Percentiles rank a stretch among this genome's conserved stretches.
phyloP scores from a whole-genome alignment of 1,140 invertebrate genomes.

The Macrobrachium rosenbergii region DNA sequence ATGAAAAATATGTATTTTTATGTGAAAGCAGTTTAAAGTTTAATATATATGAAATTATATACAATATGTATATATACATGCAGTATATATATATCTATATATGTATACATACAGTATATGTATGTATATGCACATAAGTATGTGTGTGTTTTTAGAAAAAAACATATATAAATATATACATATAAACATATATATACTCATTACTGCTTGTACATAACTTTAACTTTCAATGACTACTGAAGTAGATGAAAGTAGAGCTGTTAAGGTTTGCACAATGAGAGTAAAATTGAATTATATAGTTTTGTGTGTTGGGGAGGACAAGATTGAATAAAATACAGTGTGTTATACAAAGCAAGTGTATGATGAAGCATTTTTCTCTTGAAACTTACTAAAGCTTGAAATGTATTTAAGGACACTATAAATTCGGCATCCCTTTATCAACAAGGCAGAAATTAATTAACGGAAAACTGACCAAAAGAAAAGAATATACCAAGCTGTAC shows the following conservation, averaged over 20 bases:
- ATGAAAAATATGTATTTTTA: slow-evolving; percentile 10
- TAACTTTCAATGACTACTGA: slow-evolving; percentile 1
- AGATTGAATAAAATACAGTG: too few species aligned
- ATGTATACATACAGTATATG: neutral
- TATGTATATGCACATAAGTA: too few species aligned
- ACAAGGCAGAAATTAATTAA: too few species aligned
- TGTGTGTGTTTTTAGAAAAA: neutral
- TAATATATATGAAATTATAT: slow-evolving; percentile 7
- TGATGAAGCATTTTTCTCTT: too few species aligned
- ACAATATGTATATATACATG: slow-evolving; percentile 1
- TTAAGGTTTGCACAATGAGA: neutral
- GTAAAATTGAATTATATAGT: too few species aligned
- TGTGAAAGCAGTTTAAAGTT: neutral
- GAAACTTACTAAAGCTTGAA: too few species aligned
- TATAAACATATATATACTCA: neutral
- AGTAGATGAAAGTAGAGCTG: slow-evolving; percentile 8
- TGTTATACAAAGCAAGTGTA: too few species aligned
- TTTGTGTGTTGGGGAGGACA: too few species aligned
- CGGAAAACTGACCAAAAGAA: too few species aligned
- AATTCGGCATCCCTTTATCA: too few species aligned
- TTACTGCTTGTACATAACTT: slow-evolving; percentile 21
- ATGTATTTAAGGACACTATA: too few species aligned
- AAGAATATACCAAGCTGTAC: too few species aligned
- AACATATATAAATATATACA: neutral
- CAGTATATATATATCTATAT: slow-evolving; percentile 11